Evolutionary conservation across 2,113 vertebrate genomes (phyloP), one percentile per base, ranked within the genome.

Genomic region (Psammodynastes pulverulentus): DNA sequence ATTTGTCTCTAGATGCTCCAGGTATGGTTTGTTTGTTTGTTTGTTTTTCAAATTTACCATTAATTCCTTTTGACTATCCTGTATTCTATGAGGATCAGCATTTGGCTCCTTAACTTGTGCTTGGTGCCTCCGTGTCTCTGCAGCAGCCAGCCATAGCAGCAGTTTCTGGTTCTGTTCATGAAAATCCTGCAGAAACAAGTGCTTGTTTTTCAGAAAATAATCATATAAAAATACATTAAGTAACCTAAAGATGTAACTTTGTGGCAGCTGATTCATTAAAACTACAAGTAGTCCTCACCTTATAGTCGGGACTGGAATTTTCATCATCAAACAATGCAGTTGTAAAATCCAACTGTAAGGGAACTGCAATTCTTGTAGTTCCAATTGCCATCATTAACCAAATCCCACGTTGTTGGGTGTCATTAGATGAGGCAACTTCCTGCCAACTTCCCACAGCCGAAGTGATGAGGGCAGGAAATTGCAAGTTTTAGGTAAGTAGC

Each of bases 141-240:
- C 98, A 89, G 95, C 96, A 0, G 97, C 97, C 56, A 99, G 93
- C 98, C 98, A 99, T 93, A 98, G 72, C 87, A 99, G 96, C 92
- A 99, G 96, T 0, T 97, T 97, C 92, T 98, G 98, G 26, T 98
- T 98, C n/a, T 96, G 94, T 93, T 98, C 96, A 0, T 99, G 98
- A 94, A 99, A 99, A 92, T 99, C 99, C 99, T 99, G 94, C 0
- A 92, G 84, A 91, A 95, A 90, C 9, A 96, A 84, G 45, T 8
- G 5, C 2, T n/a, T 29, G 62, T 24, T n/a, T n/a, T 87, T 43
- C 21, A 0, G 15, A 2, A 2, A 54, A 48, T 26, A 53, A 10
- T 10, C 43, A 29, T 9, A 29, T 13, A 24, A 84, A 34, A 54
- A 39, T 4, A 54, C 26, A 84, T 88, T n/a, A n/a, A 46, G 43